A percentile compares a stretch with the other conserved stretches of the same genome.
Conservation (phyloP, 1,140 invertebrate species). For the Drosophila sucinea region DNA sequence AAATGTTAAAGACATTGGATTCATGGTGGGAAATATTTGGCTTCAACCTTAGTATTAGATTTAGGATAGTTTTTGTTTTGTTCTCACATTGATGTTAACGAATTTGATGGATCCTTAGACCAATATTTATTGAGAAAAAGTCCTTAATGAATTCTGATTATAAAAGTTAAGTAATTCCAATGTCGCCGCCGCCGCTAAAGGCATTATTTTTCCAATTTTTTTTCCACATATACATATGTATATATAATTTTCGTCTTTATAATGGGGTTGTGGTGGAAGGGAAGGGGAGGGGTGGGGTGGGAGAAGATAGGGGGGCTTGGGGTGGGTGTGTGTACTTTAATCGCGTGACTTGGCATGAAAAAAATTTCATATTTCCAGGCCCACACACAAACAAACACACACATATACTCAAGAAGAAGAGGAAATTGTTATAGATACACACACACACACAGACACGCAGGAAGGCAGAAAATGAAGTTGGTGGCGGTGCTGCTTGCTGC, state of each 20-base stretch:
- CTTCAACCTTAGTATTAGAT: too few relatives aligned
- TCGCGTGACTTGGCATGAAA: constrained; percentile 64
- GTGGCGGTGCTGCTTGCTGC: not conserved
- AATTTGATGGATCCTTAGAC: too few relatives aligned
- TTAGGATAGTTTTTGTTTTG: too few relatives aligned
- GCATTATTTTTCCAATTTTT: not conserved
- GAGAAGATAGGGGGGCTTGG: not conserved
- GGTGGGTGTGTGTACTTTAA: constrained; percentile 41
- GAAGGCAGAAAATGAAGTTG: not conserved
- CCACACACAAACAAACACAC: constrained; percentile 15
- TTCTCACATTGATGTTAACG: too few relatives aligned
- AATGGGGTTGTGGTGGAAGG: too few relatives aligned
- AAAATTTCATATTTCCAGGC: constrained; percentile 65
- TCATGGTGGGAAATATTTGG: too few relatives aligned
- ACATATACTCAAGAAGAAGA: not conserved
- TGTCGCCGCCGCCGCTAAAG: too few relatives aligned
- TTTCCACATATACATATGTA: not conserved
- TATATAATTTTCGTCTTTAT: not conserved
- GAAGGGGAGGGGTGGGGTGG: not conserved
- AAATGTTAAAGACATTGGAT: too few relatives aligned
- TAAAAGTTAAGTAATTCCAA: too few relatives aligned
- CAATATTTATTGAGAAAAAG: too few relatives aligned
- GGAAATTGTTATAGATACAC: constrained; percentile 37
- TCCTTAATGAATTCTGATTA: too few relatives aligned
- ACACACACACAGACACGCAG: constrained; percentile 13